Evolutionary conservation across 37 sponge, comb jelly and placozoan species (phyloP).

Genomic region (Spongia lamella): DNA sequence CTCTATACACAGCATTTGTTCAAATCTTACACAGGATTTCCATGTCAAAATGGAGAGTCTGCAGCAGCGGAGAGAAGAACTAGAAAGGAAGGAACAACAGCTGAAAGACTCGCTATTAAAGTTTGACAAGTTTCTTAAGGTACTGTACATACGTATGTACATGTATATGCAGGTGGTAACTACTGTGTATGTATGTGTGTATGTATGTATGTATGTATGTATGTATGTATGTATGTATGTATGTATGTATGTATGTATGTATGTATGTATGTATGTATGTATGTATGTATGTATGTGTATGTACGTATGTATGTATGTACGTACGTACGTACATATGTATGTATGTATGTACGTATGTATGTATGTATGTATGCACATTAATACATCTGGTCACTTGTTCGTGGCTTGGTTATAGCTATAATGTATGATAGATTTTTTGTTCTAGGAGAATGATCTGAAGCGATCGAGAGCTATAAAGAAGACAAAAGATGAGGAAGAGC

Average conservation of each 20-base stretch:
- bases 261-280: too few relatives aligned
- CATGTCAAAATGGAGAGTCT: conserved; percentile 97
- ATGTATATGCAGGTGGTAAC: neutral
- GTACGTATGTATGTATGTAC: too few relatives aligned
- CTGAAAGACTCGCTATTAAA: conserved; percentile 91
- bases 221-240: neutral
- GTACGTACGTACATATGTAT: too few relatives aligned
- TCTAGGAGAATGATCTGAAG: conserved; percentile 93
- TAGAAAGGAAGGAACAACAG: conserved; percentile 87
- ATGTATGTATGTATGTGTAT: too few relatives aligned
- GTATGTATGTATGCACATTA: too few relatives aligned
- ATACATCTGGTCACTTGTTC: too few relatives aligned
- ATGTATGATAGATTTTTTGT: too few relatives aligned
- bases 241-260: neutral
- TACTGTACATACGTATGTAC: neutral
- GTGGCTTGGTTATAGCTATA: too few relatives aligned
- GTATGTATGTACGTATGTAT: too few relatives aligned
- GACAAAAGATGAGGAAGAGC: conserved; percentile 84
- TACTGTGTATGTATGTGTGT: neutral
- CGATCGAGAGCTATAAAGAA: conserved; percentile 90
- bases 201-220: neutral
- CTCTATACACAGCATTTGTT: neutral
- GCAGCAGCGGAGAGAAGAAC: conserved; percentile 94
- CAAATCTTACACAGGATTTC: conserved; percentile 71
- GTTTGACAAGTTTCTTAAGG: conserved; percentile 97